Base-by-base conservation (phyloP, 1,140 invertebrate genomes). In the Palaemon carinicauda region DNA sequence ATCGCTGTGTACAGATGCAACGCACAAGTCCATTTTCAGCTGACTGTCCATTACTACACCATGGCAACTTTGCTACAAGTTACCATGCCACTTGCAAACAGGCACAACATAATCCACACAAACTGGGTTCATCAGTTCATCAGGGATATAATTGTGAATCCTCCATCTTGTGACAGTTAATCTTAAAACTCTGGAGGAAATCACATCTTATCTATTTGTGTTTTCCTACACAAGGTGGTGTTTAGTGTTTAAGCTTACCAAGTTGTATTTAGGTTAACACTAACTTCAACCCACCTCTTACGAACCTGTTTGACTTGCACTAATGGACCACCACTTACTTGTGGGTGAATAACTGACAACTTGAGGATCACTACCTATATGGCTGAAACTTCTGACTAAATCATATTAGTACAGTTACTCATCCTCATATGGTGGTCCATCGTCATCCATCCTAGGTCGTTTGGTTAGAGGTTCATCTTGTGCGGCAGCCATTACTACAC, bases 401-500 rank as follows among this genome's bases (percentile, higher is more conserved):
- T 41, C 41, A 41, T 41, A 41, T 41, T 41, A 41, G 41, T 41
- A 41, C 41, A 69, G 24, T 80, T 86, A 86, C 65, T 86, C 84
- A 86, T 86, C 84, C 54, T 86, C 77, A 71, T 86, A 86, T 29
- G 51, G 78, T 15, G 69, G 65, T 54, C 56, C 81, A 60, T 88
- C 82, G 29, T 54, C 80, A 24, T 88, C 82, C 82, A 84, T 51
- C 50, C 87, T 83, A 5, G 77, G 78, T 65, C 87, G 81, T 31
- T 85, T 88, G 41, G 14, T 51, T 19, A 84, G 82, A 24, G 87
- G 87, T 80, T 88, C 82, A 7, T 81, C 50, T 14, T 88, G 80
- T 9, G 74, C 33, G 56, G 87, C 78, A 12, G 82, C 81, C 74
- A 88, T 85, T n/a, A 88, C 87, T 53, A 84, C 82, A 54, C 87